Evolutionary conservation across 2,888 invertebrate species (phyloP), one percentile per base, ranked within the genome.

Genomic region (Dendrolimus pini): DNA sequence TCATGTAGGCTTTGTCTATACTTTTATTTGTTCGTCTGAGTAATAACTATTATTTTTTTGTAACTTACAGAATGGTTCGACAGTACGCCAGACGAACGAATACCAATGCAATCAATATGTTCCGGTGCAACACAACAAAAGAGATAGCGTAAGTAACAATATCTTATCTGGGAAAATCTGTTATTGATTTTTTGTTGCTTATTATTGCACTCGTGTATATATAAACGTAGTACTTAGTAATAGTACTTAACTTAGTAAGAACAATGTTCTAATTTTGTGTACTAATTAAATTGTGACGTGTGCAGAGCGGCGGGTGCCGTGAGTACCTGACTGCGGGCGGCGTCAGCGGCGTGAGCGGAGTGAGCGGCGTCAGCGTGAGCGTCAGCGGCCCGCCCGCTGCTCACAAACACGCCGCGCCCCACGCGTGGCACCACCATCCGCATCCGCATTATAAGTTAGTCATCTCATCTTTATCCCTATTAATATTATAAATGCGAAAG

Each of bases 71-170:
- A 86, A 77, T 62, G 85, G 82, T 54, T 72, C 84, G 56, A 78
- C 80, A 52, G 80, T 85, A 62, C 86, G 89, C 14, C 89, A 80
- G 62, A 68, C 85, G 66, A 83, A 78, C 74, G 91, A 91, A 58
- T 91, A 90, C 66, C 89, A 85, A 67, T 91, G 91, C 71, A 89
- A 85, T 62, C 91, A 89, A 67, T 91, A 90, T 57, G 83, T 85
- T 60, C 83, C 86, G 53, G 71, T 81, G 55, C 89, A 87, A 65
- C 85, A 86, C 67, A 84, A 81, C 62, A 91, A 91, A 67, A 78
- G 89, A 64, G 91, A 89, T 71, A 90, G 88, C 62, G 91, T 90
- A 65, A 85, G 54, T 58, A 2, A 18, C 18, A 18, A 18, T 18
- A 30, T 30, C 3, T 30, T 30, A 30, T 30, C 30, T 30, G 30